Conservation (phyloP, 2,797 vertebrate species). For the Anguilla megastoma region DNA sequence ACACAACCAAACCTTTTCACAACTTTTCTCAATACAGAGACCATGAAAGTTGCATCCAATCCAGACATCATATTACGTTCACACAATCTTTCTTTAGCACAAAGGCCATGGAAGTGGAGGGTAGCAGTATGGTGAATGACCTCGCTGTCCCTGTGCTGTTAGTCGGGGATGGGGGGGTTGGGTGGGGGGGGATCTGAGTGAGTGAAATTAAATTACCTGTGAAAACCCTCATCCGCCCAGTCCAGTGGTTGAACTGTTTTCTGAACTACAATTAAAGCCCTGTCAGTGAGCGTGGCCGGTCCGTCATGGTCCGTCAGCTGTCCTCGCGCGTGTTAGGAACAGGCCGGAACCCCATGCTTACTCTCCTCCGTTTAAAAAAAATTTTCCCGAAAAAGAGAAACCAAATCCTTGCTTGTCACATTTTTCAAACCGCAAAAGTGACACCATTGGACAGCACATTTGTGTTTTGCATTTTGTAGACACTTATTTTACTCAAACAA, state of each 20-base stretch:
- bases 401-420: background rate
- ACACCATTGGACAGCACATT: background rate
- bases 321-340: background rate
- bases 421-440: background rate
- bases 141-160: background rate
- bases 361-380: background rate
- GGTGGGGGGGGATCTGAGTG: background rate
- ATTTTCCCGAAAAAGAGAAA: background rate
- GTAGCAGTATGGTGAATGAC: background rate
- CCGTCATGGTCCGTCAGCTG: background rate
- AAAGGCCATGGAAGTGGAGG: background rate
- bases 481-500: background rate
- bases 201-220: slow-evolving; percentile 22
- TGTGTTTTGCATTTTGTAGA: background rate
- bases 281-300: background rate
- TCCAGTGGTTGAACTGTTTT: background rate
- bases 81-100: slow-evolving; percentile 37
- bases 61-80: slow-evolving; percentile 30
- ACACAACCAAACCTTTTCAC: background rate
- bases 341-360: background rate
- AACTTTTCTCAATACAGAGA: background rate
- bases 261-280: background rate
- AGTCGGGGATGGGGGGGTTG: background rate
- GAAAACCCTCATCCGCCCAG: background rate
- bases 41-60: background rate